A percentile compares a stretch with the other conserved stretches of the same genome.
Evolutionary conservation across 2,888 invertebrate species (phyloP).

Genomic region (Ichneumon xanthorius): DNA sequence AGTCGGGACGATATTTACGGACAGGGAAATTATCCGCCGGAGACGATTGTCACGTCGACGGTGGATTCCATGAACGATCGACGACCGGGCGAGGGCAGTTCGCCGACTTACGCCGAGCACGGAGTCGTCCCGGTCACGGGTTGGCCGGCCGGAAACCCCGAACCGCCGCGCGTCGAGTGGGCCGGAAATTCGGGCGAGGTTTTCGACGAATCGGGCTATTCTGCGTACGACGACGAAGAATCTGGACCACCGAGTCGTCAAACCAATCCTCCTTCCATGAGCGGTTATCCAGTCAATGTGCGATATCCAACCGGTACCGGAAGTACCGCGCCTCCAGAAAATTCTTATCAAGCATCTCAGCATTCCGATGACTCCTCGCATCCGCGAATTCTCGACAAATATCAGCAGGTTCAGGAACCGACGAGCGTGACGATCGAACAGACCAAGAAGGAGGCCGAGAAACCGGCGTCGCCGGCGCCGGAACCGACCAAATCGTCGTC

Average conservation of each 20-base stretch:
- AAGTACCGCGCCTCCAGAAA: slow-evolving; percentile 7
- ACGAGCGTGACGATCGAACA: slow-evolving; percentile 34
- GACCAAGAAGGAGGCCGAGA: slow-evolving; percentile 55
- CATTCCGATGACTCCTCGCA: slow-evolving; percentile 38
- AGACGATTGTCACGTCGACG: neutral
- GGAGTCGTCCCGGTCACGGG: slow-evolving; percentile 22
- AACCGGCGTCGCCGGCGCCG: slow-evolving; percentile 64
- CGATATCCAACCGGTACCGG: neutral
- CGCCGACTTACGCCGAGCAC: slow-evolving; percentile 17
- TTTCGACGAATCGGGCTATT: slow-evolving; percentile 47
- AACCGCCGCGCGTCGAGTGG: slow-evolving; percentile 41
- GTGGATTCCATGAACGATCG: neutral
- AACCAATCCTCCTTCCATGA: slow-evolving; percentile 9
- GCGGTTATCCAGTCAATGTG: slow-evolving; percentile 24
- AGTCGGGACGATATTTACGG: slow-evolving; percentile 37
- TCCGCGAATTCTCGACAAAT: slow-evolving; percentile 71
- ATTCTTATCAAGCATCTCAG: slow-evolving; percentile 32
- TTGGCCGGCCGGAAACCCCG: slow-evolving; percentile 5
- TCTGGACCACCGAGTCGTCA: slow-evolving; percentile 1
- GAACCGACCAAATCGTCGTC: slow-evolving; percentile 58
- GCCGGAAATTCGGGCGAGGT: slow-evolving; percentile 46
- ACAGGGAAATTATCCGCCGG: slow-evolving; percentile 11
- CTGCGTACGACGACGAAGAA: slow-evolving; percentile 24
- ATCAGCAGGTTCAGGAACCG: slow-evolving; percentile 68
- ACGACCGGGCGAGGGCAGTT: slow-evolving; percentile 2